Evolutionary conservation across 2,888 invertebrate species (phyloP).

Genomic region (Aethes cnicana): DNA sequence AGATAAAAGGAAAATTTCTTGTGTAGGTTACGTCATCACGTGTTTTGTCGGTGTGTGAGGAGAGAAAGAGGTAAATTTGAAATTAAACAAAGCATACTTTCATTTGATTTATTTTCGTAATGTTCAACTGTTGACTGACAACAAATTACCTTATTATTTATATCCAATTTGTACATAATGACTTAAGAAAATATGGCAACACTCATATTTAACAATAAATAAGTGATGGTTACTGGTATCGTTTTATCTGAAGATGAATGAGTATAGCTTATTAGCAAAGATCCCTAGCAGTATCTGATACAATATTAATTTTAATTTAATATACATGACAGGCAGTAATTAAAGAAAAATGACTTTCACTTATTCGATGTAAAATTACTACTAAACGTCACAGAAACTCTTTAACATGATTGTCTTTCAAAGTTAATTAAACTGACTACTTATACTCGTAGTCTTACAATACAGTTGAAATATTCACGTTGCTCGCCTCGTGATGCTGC

Average conservation of each 20-base stretch:
- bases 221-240: conserved; percentile 54
- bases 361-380: conserved; percentile 39
- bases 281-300: conserved; percentile 19
- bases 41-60: too few relatives aligned
- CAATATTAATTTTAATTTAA: conserved; percentile 34
- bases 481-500: conserved; percentile 14
- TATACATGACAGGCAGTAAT: conserved; percentile 8
- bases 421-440: conserved; percentile 46
- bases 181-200: conserved; percentile 83
- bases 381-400: conserved; percentile 52
- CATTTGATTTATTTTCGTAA: conserved; percentile 79
- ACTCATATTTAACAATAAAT: conserved; percentile 79
- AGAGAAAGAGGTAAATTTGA: conserved; percentile 30
- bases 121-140: conserved; percentile 83
- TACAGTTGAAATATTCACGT: conserved; percentile 46
- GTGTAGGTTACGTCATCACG: too few relatives aligned
- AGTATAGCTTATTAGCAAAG: conserved; percentile 16
- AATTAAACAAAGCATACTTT: conserved; percentile 59
- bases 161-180: conserved; percentile 82
- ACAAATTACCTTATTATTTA: conserved; percentile 82
- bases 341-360: conserved; percentile 26
- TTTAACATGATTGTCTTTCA: conserved; percentile 58
- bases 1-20: too few relatives aligned
- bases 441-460: conserved; percentile 47
- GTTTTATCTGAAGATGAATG: conserved; percentile 39